Base-by-base conservation (phyloP, 2,888 invertebrate genomes). In the Oligia latruncula region DNA sequence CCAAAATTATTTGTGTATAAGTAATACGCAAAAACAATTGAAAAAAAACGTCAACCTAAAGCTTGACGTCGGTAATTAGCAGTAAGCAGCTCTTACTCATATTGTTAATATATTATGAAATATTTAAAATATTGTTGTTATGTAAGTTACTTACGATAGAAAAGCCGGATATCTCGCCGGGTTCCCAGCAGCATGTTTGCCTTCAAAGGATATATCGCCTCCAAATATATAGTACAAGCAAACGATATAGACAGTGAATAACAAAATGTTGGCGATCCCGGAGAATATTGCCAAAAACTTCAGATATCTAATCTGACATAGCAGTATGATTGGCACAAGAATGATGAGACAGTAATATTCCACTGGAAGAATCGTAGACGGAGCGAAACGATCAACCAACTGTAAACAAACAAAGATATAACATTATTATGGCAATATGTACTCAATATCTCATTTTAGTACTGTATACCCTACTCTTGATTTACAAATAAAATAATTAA, bases 261-360 rank as follows among this genome's bases (percentile, higher is more conserved):
- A 98, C 74, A 98, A 97, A 20, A 98, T 85, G 91, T 99, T 99
- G n/a, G 99, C 99, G 74, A 98, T 92, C 78, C 98, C 96, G 0
- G 99, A 99, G 92, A 99, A 98, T n/a, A 99, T 98, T 0, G 99
- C 98, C 78, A 99, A 95, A 92, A 98, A 98, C 92, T 98, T 98
- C 0, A 99, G 97, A 90, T 98, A 97, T 84, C 98, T 97, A 78
- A 99, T 97, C 90, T 97, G 97, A 58, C 95, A 95, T 74, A 97
- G 85, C 20, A 96, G 66, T 73, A 95, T 93, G 13, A 97, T 84
- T 2, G 97, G 97, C 15, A 95, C 71, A 40, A 96, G 83, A 65
- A 95, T 88, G 20, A 97, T 96, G 2, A 96, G 91, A 67, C 96
- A 95, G 83, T 97, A 97, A 82, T 96, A 96, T 87, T 96, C 96